Evolutionary conservation across 1,140 invertebrate genomes (phyloP).

Genomic region (Achatina immaculata): DNA sequence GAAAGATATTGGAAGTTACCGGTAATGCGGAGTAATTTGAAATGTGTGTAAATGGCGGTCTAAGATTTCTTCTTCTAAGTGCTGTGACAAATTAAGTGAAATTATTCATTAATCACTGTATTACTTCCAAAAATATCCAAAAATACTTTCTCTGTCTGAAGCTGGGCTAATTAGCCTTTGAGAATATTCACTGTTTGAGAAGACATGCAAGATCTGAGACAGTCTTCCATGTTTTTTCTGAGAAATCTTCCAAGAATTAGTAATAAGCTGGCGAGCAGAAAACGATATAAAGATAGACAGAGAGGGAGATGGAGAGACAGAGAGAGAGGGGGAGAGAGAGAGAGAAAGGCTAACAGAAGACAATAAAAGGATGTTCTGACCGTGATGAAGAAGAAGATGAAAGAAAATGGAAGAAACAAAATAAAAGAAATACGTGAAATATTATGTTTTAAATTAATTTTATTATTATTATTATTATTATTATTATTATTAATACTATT

Average conservation of each 20-base stretch:
- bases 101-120: constrained; percentile 1
- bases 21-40: constrained; percentile 16
- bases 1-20: background rate
- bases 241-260: no score
- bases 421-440: no score
- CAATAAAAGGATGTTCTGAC: background rate
- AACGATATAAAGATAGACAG: no score
- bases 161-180: background rate
- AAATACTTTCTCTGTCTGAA: background rate
- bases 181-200: background rate
- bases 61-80: background rate
- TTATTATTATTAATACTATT: no score
- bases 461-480: no score
- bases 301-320: constrained; percentile 1
- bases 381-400: no score
- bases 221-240: no score
- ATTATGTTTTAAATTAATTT: no score
- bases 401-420: no score
- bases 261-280: no score
- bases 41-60: constrained; percentile 4
- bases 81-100: background rate
- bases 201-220: no score
- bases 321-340: constrained; percentile 20
- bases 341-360: background rate
- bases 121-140: background rate